A percentile compares a stretch with the other conserved stretches of the same genome.
Evolutionary conservation across 2,888 invertebrate genomes (phyloP).

Genomic region (Caenorhabditis becei): DNA sequence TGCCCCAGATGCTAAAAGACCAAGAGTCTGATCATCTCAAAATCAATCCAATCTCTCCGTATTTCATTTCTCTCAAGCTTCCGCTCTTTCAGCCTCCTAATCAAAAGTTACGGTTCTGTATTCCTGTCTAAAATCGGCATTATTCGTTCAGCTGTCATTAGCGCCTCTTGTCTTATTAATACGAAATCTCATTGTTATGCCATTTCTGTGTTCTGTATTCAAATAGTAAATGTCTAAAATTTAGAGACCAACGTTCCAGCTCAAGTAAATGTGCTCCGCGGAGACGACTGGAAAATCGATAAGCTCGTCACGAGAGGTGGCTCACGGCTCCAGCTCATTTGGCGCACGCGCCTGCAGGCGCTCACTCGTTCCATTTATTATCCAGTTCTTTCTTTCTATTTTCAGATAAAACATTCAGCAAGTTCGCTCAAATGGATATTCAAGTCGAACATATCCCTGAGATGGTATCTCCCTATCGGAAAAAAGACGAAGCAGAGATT

Average conservation of each 20-base stretch:
- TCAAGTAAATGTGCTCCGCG: too few relatives aligned
- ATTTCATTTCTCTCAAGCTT: neutral
- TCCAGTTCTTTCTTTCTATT: neutral
- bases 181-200: too few relatives aligned
- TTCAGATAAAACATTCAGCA: neutral
- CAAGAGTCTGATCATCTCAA: conserved; percentile 20
- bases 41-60: neutral
- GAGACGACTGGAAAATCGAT: too few relatives aligned
- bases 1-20: conserved; percentile 18
- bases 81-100: neutral
- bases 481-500: neutral
- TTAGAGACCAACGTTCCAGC: too few relatives aligned
- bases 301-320: too few relatives aligned
- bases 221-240: too few relatives aligned
- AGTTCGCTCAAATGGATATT: neutral
- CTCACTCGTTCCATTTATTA: too few relatives aligned
- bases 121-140: neutral
- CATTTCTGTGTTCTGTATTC: too few relatives aligned
- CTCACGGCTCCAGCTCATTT: too few relatives aligned
- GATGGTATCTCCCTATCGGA: neutral
- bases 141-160: neutral
- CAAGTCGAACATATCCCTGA: neutral
- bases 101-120: neutral
- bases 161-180: too few relatives aligned
- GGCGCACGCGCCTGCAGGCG: too few relatives aligned